A percentile compares a stretch with the other conserved stretches of the same genome.
phyloP scores from a whole-genome alignment of 1,140 invertebrate genomes.

The Cyrtorhinus lividipennis region DNA sequence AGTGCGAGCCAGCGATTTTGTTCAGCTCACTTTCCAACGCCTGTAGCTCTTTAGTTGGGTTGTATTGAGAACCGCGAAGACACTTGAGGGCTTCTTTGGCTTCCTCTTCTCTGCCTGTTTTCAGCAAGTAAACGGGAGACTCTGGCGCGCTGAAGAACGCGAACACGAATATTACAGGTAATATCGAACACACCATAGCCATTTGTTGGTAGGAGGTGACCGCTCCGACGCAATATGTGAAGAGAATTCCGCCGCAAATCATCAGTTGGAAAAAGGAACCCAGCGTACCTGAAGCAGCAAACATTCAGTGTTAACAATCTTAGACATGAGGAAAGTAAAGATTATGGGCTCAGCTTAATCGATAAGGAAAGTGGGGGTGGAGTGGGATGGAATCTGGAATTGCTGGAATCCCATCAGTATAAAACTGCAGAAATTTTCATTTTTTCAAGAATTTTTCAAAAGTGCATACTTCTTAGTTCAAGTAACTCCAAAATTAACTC shows the following conservation, averaged over 20 bases:
- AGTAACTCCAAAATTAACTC: too few relatives aligned
- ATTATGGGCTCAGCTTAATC: too few relatives aligned
- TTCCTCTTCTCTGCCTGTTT: constrained; percentile 22
- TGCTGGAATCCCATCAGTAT: too few relatives aligned
- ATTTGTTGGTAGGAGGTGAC: constrained; percentile 18
- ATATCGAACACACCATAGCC: constrained; percentile 21
- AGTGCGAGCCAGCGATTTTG: constrained; percentile 39
- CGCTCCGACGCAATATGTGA: constrained; percentile 18
- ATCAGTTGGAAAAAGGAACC: constrained; percentile 72
- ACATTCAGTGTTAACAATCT: background rate
- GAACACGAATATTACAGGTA: constrained; percentile 35
- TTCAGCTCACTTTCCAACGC: constrained; percentile 42
- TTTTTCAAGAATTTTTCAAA: too few relatives aligned
- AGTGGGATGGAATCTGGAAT: too few relatives aligned
- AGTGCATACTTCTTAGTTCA: too few relatives aligned
- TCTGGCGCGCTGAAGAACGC: constrained; percentile 34
- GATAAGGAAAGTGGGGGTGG: too few relatives aligned
- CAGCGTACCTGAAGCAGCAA: constrained; percentile 22
- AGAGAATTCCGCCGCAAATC: constrained; percentile 43
- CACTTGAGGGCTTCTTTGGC: constrained; percentile 28
- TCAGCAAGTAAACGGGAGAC: constrained; percentile 30
- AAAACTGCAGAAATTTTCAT: too few relatives aligned
- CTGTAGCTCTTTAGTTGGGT: constrained; percentile 56
- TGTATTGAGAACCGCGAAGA: constrained; percentile 47
- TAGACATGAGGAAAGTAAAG: background rate